These are phyloP conservation scores for Oopsacas minuta DNA, from an alignment of 37 sponge, comb jelly and placozoan genomes.

Conservation along the genomic window DNA sequence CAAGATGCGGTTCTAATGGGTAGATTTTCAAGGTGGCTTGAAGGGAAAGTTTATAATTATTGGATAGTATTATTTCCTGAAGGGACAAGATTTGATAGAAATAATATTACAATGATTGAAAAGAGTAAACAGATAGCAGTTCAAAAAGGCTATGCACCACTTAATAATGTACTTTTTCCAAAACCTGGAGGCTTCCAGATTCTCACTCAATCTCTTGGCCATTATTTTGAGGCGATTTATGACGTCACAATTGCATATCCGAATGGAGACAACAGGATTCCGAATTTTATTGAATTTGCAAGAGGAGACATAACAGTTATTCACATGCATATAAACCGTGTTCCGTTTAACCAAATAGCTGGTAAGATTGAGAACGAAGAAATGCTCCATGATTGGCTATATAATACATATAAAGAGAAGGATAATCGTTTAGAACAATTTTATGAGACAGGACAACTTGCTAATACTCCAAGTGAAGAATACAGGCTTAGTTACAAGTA, in stretches of 20 bases:
- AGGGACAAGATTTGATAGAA: background rate
- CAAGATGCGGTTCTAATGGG: background rate
- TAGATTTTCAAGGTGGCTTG: background rate
- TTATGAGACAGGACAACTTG: background rate
- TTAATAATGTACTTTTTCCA: background rate
- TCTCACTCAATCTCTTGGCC: background rate
- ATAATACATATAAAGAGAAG: background rate
- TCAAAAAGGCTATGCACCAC: background rate
- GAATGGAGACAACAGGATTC: background rate
- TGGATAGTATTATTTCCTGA: constrained; percentile 1
- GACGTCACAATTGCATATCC: background rate
- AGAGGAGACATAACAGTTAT: background rate
- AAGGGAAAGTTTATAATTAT: background rate
- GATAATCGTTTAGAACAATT: background rate
- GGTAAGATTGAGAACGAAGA: background rate
- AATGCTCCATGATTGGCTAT: background rate
- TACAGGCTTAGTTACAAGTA: background rate
- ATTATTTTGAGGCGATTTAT: constrained; percentile 1
- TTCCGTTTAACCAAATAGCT: background rate
- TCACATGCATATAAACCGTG: background rate
- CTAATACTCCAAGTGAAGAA: background rate
- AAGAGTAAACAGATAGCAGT: background rate
- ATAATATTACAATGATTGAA: background rate
- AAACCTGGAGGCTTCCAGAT: constrained; percentile 12
- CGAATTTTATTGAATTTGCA: background rate